Base-by-base conservation (phyloP, 2,797 vertebrate genomes). In the Phyllotis vaccarum region DNA sequence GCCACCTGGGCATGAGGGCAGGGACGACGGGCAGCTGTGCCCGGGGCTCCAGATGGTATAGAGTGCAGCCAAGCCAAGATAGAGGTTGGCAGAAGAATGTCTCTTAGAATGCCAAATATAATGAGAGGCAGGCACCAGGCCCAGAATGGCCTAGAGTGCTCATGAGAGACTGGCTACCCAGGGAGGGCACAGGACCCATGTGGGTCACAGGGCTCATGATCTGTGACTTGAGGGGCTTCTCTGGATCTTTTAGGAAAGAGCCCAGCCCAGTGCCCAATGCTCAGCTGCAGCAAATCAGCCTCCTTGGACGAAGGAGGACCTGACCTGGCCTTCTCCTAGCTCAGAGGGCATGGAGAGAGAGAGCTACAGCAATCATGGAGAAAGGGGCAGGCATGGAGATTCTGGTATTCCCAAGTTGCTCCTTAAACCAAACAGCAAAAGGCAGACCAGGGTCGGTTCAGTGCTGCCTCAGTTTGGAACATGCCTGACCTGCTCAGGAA, bases 31-130 rank as follows among this genome's bases (percentile, higher is more conserved):
- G 91, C 96, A 97, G 96, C 96, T 97, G 94, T 89, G 89, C 80
- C 80, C 85, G 70, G 87, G 90, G 90, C 88, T 97, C 96, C 97
- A 97, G 97, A 97, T 97, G 97, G 96, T 90, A 62, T 37, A 85
- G 88, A 87, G 14, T 87, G 29, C 79, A 91, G 31, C 91, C 90
- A 93, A 95, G 86, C 96, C 88, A 95, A 94, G 95, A 95, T 93
- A 82, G 91, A 93, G 91, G 85, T 79, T 97, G 96, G 96, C 96
- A 97, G 46, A 11, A 21, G 86, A 81, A 95, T 92, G 78, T 87
- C 43, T 91, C 56, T 80, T 94, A 6, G 85, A 92, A 95, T 96
- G 93, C 96, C 90, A 97, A 94, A 79, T 37, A n/a, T 22, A 95
- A 70, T 72, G 49, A 95, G 81, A 97, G 62, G 70, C 91, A 90